Percentiles rank a stretch among this genome's conserved stretches.
phyloP scores from a whole-genome alignment of 2,888 invertebrate species.

The Acronicta leporina region DNA sequence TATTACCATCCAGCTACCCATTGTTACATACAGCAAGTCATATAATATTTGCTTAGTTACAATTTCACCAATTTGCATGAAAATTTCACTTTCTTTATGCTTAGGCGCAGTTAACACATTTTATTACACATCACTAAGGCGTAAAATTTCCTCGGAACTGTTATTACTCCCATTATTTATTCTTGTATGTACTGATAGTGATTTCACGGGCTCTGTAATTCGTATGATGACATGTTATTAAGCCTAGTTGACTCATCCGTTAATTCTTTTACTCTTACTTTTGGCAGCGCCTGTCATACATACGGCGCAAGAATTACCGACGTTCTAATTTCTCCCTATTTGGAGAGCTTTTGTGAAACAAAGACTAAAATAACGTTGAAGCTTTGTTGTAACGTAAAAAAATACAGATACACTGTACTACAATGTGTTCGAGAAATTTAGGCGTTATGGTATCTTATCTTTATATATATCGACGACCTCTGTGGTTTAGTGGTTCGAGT shows the following conservation, averaged over 20 bases:
- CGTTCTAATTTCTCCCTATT: slow-evolving; percentile 21
- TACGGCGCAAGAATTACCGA: slow-evolving; percentile 23
- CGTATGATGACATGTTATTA: slow-evolving; percentile 49
- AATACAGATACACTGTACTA: too few species aligned
- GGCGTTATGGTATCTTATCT: too few species aligned
- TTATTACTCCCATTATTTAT: slow-evolving; percentile 50
- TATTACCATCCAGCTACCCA: slow-evolving; percentile 24
- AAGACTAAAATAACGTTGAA: too few species aligned
- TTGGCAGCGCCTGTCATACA: slow-evolving; percentile 3
- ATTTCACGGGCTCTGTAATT: slow-evolving; percentile 31
- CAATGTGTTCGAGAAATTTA: too few species aligned
- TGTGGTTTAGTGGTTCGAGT: too few species aligned
- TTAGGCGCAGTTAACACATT: slow-evolving; percentile 58
- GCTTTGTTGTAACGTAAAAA: too few species aligned
- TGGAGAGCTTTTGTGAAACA: not conserved
- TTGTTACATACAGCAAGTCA: slow-evolving; percentile 54
- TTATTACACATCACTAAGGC: slow-evolving; percentile 46
- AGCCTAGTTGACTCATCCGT: slow-evolving; percentile 33
- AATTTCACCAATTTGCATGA: slow-evolving; percentile 70
- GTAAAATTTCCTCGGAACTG: slow-evolving; percentile 48
- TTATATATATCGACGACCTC: too few species aligned
- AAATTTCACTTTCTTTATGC: slow-evolving; percentile 67
- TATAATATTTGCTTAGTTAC: slow-evolving; percentile 51
- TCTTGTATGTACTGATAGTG: slow-evolving; percentile 40
- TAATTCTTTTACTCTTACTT: slow-evolving; percentile 21